Conservation (phyloP, 2,888 invertebrate genomes). For the Mythimna pallens region DNA sequence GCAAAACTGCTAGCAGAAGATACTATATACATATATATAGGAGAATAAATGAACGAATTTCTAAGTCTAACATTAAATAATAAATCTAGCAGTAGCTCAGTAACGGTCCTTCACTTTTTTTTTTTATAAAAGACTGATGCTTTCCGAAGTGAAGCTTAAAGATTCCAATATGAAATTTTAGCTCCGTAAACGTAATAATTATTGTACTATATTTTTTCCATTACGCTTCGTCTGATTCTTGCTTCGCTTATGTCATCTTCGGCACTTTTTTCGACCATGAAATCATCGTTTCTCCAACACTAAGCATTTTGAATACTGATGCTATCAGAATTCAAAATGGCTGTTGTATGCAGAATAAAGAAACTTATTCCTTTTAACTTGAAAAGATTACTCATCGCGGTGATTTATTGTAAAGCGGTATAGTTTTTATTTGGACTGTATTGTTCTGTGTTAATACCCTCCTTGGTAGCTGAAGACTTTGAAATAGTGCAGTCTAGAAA, state of each 20-base stretch:
- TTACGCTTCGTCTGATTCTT: slow-evolving; percentile 11
- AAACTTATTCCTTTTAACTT: slow-evolving; percentile 29
- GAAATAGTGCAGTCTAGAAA: not conserved
- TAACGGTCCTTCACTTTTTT: too few species aligned
- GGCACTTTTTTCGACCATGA: slow-evolving; percentile 55
- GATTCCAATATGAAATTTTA: not conserved
- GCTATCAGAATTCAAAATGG: slow-evolving; percentile 37
- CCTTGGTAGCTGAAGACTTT: not conserved
- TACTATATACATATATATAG: too few species aligned
- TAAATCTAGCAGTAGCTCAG: not conserved
- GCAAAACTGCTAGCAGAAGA: too few species aligned
- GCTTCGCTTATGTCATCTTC: slow-evolving; percentile 52
- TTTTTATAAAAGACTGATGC: not conserved
- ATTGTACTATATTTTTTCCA: slow-evolving; percentile 17
- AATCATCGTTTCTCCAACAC: slow-evolving; percentile 56
- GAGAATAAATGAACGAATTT: too few species aligned
- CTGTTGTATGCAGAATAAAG: slow-evolving; percentile 46
- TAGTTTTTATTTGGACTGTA: slow-evolving; percentile 2
- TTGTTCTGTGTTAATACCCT: slow-evolving; percentile 33
- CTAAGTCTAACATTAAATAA: not conserved
- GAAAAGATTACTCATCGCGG: slow-evolving; percentile 31
- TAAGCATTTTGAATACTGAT: slow-evolving; percentile 51
- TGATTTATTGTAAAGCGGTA: slow-evolving; percentile 42
- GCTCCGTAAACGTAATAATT: slow-evolving; percentile 1
- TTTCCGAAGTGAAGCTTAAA: not conserved